A percentile compares a stretch with the other conserved stretches of the same genome.
Conservation (phyloP, 2,797 vertebrate genomes). For the Scolopax bukidnonensis region DNA sequence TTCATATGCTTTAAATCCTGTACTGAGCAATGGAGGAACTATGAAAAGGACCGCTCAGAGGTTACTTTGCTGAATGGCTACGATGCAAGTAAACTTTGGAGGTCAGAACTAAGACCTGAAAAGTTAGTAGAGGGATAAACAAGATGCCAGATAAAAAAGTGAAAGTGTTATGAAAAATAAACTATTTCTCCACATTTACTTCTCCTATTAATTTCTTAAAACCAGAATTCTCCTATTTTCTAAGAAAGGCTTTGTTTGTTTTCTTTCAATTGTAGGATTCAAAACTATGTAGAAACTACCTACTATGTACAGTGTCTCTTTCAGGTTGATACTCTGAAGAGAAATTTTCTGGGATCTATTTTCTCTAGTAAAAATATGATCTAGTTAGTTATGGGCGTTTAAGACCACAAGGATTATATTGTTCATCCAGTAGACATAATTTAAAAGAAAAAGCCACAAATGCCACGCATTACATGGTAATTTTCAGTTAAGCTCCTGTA, state of each 20-base stretch:
- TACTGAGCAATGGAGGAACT: not conserved
- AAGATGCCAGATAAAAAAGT: not conserved
- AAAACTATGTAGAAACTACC: not conserved
- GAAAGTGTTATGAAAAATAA: not conserved
- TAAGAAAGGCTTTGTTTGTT: not conserved
- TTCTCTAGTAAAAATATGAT: not conserved
- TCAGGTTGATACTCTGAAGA: not conserved
- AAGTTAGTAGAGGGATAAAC: not conserved
- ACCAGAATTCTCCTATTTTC: not conserved
- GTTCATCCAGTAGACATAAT: not conserved
- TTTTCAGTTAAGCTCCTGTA: conserved; percentile 29
- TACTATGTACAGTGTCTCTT: not conserved
- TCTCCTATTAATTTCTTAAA: not conserved
- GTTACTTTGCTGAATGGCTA: not conserved
- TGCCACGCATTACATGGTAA: not conserved
- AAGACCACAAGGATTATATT: not conserved
- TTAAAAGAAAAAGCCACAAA: not conserved
- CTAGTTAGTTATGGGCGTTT: not conserved
- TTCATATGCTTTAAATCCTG: not conserved
- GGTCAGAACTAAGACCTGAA: not conserved
- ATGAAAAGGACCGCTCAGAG: not conserved
- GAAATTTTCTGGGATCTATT: not conserved
- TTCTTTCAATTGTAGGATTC: not conserved
- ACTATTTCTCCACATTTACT: not conserved
- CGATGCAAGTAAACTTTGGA: not conserved